Evolutionary conservation across 2,797 vertebrate species (phyloP).

Genomic region (Meda fulgida): DNA sequence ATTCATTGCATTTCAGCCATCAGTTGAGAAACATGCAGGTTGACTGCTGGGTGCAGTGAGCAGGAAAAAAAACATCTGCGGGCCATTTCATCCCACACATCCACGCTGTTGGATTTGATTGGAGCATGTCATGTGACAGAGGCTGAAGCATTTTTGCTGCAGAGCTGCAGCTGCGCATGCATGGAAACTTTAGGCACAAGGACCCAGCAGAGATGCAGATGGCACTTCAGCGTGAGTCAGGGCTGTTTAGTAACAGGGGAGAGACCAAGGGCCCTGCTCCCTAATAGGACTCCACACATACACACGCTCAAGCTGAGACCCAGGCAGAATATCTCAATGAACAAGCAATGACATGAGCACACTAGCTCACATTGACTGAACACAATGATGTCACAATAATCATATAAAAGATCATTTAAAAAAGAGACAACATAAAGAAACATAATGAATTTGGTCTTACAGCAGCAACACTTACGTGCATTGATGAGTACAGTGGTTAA

Average conservation of each 20-base stretch:
- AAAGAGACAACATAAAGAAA: slow-evolving; percentile 23
- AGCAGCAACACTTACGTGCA: not conserved
- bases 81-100: slow-evolving; percentile 50
- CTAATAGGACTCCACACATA: slow-evolving; percentile 44
- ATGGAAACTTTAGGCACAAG: slow-evolving; percentile 52
- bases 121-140: slow-evolving; percentile 44
- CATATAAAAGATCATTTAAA: not conserved
- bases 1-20: slow-evolving; percentile 14
- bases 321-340: not conserved
- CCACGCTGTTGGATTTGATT: slow-evolving; percentile 50
- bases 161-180: slow-evolving; percentile 30
- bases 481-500: not conserved
- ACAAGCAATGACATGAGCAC: slow-evolving; percentile 1
- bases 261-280: slow-evolving; percentile 58
- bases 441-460: not conserved
- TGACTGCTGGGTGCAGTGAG: slow-evolving; percentile 47
- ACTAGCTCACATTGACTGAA: not conserved
- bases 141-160: slow-evolving; percentile 28
- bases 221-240: slow-evolving; percentile 74
- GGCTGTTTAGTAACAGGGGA: slow-evolving; percentile 70
- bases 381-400: not conserved
- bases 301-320: slow-evolving; percentile 20
- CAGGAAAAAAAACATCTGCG: slow-evolving; percentile 46
- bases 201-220: slow-evolving; percentile 63
- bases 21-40: slow-evolving; percentile 24